Conservation (phyloP, 2,888 invertebrate genomes). For the Baccha elongata region DNA sequence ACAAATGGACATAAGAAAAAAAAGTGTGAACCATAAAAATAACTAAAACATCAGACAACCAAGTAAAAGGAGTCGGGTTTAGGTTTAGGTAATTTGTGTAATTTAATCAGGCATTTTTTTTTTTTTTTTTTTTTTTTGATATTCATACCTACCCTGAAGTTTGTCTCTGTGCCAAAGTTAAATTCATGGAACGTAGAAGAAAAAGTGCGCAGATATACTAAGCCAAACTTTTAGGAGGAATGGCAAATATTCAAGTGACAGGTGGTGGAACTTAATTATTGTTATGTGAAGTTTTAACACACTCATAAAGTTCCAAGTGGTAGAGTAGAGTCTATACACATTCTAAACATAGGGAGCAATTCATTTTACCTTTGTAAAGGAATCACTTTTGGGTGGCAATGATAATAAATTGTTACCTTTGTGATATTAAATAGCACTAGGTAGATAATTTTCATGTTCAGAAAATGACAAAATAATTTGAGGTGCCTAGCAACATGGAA, state of each 20-base stretch:
- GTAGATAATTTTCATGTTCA: neutral
- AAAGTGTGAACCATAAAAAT: constrained; percentile 18
- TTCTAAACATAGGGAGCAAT: neutral
- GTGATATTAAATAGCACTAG: neutral
- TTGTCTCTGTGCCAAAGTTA: constrained; percentile 2
- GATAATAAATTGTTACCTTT: neutral
- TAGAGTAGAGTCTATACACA: neutral
- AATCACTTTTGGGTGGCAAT: neutral
- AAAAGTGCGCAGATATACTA: no score
- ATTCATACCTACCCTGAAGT: neutral
- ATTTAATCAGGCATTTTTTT: constrained; percentile 51
- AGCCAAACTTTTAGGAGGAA: constrained; percentile 13
- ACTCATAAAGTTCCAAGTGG: no score
- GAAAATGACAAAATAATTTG: neutral
- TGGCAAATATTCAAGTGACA: constrained; percentile 49
- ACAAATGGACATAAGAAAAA: constrained; percentile 2
- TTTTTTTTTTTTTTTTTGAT: no score
- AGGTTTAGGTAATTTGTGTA: constrained; percentile 39
- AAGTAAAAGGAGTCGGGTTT: constrained; percentile 28
- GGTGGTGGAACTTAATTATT: constrained; percentile 53
- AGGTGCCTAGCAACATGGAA: neutral
- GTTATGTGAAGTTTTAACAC: constrained; percentile 42
- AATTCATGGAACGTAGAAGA: constrained; percentile 13
- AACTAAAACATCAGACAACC: neutral
- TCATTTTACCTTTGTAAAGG: neutral